A percentile compares a stretch with the other conserved stretches of the same genome.
Evolutionary conservation across 2,888 invertebrate genomes (phyloP).

Genomic region (Eurytoma adleriae): DNA sequence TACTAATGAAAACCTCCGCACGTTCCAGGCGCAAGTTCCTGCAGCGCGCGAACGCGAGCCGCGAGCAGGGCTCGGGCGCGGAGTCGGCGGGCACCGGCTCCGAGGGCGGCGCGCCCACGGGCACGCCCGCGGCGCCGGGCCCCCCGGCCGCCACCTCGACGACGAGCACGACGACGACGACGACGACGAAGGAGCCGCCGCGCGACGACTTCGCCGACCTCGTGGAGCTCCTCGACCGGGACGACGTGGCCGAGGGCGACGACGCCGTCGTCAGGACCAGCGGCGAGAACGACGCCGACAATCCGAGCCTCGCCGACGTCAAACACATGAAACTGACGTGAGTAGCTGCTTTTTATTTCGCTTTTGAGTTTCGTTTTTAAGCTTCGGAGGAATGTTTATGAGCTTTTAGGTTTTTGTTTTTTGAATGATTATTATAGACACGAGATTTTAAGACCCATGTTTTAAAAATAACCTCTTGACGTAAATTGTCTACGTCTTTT

Average conservation of each 20-base stretch:
- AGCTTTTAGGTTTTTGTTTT: too few relatives aligned
- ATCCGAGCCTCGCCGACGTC: slow-evolving; percentile 85
- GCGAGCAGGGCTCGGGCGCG: slow-evolving; percentile 65
- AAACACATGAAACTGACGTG: slow-evolving; percentile 80
- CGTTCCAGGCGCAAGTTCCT: slow-evolving; percentile 80
- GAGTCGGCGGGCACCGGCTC: slow-evolving; percentile 15
- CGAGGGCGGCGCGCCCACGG: slow-evolving; percentile 70
- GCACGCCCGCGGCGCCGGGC: not conserved
- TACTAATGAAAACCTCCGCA: not conserved
- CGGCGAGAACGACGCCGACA: slow-evolving; percentile 78
- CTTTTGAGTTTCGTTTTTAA: too few relatives aligned
- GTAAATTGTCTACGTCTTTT: too few relatives aligned
- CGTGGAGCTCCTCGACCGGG: slow-evolving; percentile 77
- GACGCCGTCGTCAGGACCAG: slow-evolving; percentile 78
- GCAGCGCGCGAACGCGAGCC: slow-evolving; percentile 79
- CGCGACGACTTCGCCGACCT: slow-evolving; percentile 82
- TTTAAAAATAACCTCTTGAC: too few relatives aligned
- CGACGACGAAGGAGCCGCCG: slow-evolving; percentile 71
- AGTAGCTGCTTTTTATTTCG: slow-evolving; percentile 60
- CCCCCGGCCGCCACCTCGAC: slow-evolving; percentile 47
- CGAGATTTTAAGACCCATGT: too few relatives aligned
- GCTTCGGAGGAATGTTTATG: too few relatives aligned
- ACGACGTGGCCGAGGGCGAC: slow-evolving; percentile 73
- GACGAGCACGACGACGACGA: not conserved
- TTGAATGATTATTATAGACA: too few relatives aligned